A percentile compares a stretch with the other conserved stretches of the same genome.
phyloP scores from a whole-genome alignment of 2,888 invertebrate species.

The Sarcophaga rosellei region DNA sequence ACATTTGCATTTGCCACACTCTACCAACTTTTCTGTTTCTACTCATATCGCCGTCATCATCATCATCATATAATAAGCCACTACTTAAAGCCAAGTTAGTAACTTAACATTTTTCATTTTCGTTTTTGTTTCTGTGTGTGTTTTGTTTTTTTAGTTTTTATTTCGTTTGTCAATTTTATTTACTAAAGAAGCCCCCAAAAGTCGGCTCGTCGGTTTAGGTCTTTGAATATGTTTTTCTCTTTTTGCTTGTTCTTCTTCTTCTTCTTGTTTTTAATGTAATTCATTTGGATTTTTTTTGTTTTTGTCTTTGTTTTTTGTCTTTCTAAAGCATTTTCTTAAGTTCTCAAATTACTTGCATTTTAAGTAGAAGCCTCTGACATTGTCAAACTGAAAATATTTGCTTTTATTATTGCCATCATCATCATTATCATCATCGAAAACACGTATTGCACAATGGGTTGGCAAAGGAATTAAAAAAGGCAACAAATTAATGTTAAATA shows the following conservation, averaged over 20 bases:
- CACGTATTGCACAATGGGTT: neutral
- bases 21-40: neutral
- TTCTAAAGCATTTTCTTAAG: constrained; percentile 74
- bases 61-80: constrained; percentile 62
- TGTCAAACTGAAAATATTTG: constrained; percentile 36
- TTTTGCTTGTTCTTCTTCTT: constrained; percentile 39
- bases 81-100: constrained; percentile 55
- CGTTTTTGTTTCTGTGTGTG: neutral
- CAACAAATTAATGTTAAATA: no score
- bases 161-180: constrained; percentile 54
- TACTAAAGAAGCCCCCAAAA: constrained; percentile 79
- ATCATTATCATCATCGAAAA: neutral
- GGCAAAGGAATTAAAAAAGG: neutral
- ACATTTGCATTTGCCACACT: constrained; percentile 9
- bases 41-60: constrained; percentile 13
- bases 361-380: constrained; percentile 59
- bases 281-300: constrained; percentile 9
- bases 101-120: neutral
- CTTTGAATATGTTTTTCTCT: constrained; percentile 74
- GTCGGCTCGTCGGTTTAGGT: constrained; percentile 79
- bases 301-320: constrained; percentile 69
- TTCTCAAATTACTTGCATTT: constrained; percentile 76
- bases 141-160: constrained; percentile 30
- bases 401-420: constrained; percentile 22
- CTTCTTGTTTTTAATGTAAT: no score